Evolutionary conservation across 2,797 vertebrate species (phyloP), one percentile per base, ranked within the genome.

Genomic region (Eulemur albifrons): DNA sequence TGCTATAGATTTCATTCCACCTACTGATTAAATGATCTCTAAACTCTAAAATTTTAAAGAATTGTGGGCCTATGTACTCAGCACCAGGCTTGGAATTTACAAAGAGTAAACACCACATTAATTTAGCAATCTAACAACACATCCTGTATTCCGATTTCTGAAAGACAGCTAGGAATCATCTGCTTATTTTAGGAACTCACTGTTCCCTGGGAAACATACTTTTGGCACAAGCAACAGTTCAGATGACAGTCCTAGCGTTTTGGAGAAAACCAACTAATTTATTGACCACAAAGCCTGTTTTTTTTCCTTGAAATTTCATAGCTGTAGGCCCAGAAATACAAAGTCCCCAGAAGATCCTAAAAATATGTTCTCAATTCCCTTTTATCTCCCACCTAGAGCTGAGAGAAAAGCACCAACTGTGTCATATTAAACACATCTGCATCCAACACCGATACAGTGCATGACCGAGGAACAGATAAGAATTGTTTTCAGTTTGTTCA

Each of bases 401-500:
- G 94, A 95, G 84, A 96, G 85, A 96, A 96, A 63, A 96, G 73
- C 50, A 94, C 2, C 92, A 92, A 96, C 63, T 87, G 38, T 94
- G 73, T 75, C 35, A 84, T 43, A 96, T 92, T 93, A 94, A 97
- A 96, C 92, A 92, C 15, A 96, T 67, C 48, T 93, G 80, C 40
- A 96, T 67, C 67, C 32, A 85, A 86, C 90, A 9, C 85, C 7
- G 59, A 94, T 92, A 93, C 81, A 72, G 89, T 93, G 91, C 90
- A 67, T 84, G 54, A 97, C 83, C 50, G 1, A 89, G 83, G 82
- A 96, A 97, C 12, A 97, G 93, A 90, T 90, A 96, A 92, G 96
- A 98, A 90, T 72, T 95, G 70, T 25, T 96, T 96, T 97, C 83
- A 94, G 76, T 97, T 97, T 97, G 70, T 96, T 97, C 96, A 80